A percentile compares a stretch with the other conserved stretches of the same genome.
Conservation (phyloP, 2,797 vertebrate species). For the Apogon hyalosoma region DNA sequence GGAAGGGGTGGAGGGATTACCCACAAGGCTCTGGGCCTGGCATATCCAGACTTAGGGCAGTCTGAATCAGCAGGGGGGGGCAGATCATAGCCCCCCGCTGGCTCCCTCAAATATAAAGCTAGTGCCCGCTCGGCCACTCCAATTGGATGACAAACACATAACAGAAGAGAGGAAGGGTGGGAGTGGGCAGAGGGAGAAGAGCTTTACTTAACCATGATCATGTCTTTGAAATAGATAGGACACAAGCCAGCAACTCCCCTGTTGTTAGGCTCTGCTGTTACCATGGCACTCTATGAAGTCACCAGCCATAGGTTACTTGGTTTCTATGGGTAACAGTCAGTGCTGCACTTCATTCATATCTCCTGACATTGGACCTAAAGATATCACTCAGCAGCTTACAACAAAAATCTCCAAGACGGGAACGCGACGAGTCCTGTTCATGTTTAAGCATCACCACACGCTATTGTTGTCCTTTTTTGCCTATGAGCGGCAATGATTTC, state of each 20-base stretch:
- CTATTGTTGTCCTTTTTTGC: not conserved
- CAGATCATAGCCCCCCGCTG: conserved; percentile 65
- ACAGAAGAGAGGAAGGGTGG: conserved; percentile 21
- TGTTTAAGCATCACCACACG: conserved; percentile 10
- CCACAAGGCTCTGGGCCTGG: conserved; percentile 71
- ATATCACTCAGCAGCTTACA: conserved; percentile 8
- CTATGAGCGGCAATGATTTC: conserved; percentile 32
- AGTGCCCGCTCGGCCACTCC: conserved; percentile 54
- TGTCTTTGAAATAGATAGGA: conserved; percentile 66
- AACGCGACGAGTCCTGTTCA: not conserved
- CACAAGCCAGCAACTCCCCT: conserved; percentile 54
- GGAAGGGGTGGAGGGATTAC: conserved; percentile 59
- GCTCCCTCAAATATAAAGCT: conserved; percentile 66
- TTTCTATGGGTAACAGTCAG: conserved; percentile 73
- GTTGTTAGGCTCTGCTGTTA: conserved; percentile 70
- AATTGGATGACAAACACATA: conserved; percentile 63
- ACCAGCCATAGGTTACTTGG: conserved; percentile 68
- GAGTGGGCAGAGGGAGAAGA: conserved; percentile 47
- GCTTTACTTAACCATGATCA: conserved; percentile 56
- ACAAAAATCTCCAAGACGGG: conserved; percentile 13
- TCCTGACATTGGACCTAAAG: conserved; percentile 30
- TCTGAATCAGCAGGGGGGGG: conserved; percentile 59
- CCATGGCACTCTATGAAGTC: conserved; percentile 70
- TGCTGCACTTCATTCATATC: conserved; percentile 43
- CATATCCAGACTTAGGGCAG: conserved; percentile 72